A percentile compares a stretch with the other conserved stretches of the same genome.
Conservation (phyloP, 2,113 vertebrate genomes). For the Nycticryphes semicollaris region DNA sequence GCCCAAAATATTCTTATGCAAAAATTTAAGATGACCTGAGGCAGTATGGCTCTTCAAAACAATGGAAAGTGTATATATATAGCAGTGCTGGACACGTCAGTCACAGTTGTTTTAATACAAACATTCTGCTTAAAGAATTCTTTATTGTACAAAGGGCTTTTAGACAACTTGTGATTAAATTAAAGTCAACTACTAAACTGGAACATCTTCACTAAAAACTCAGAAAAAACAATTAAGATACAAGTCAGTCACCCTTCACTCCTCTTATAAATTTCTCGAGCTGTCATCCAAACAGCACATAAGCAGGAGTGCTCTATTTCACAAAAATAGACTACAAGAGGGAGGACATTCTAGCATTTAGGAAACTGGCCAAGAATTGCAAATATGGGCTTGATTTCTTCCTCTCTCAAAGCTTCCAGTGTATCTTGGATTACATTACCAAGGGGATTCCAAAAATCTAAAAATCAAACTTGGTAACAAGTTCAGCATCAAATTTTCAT, state of each 20-base stretch:
- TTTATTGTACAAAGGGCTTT: not conserved
- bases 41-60: not conserved
- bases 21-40: not conserved
- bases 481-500: conserved; percentile 3
- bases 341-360: not conserved
- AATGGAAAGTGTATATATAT: not conserved
- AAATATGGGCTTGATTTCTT: conserved; percentile 40
- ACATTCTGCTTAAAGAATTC: not conserved
- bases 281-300: not conserved
- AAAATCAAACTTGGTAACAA: not conserved
- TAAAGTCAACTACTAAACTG: not conserved
- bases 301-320: not conserved
- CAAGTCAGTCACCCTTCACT: not conserved
- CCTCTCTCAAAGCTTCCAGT: not conserved
- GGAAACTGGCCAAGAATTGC: not conserved
- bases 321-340: not conserved
- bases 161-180: conserved; percentile 19
- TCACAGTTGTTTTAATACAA: not conserved
- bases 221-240: not conserved
- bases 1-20: not conserved
- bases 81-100: not conserved
- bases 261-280: not conserved
- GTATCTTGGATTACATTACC: not conserved
- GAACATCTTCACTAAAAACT: not conserved
- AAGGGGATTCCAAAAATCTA: not conserved